Evolutionary conservation across 2,113 vertebrate genomes (phyloP), one percentile per base, ranked within the genome.

Genomic region (Carollia perspicillata): DNA sequence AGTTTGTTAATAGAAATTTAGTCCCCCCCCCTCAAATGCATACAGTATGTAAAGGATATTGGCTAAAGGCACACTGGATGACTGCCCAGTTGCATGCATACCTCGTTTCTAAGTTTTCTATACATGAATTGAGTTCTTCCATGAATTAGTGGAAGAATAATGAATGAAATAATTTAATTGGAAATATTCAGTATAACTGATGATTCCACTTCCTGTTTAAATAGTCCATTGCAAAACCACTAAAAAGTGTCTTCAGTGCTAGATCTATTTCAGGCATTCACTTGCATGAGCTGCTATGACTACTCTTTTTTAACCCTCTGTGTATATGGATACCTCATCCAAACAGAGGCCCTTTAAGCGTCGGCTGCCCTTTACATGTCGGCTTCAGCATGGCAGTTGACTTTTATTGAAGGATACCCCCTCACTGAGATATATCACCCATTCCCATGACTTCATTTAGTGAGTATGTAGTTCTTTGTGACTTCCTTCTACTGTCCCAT

Each of bases 271-370:
- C 18, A 66, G 37, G 9, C 26, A 28, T 49, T 69, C 30, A 16
- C 22, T 8, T 68, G 5, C 6, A 1, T 0, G 5, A 17, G 1
- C 33, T 74, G 6, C 26, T 84, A 23, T 8, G 12, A 12, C 8
- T 44, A 1, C 6, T 37, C 78, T 13, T 53, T 30, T 26, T 66
- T 51, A 47, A 3, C 28, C 44, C 75, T 28, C 42, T 53, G 11
- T 35, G 1, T 37, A 6, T 37, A 4, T 66, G 22, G 5, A 37
- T 22, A 49, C 22, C 8, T 14, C 6, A 40, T 51, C 53, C 3
- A 40, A 28, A 28, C 35, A 40, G 13, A 28, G 51, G 2, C 1
- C 6, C 18, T 78, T 58, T 65, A 35, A 47, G 63, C 63, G 1
- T 37, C 74, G 17, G 58, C 37, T 69, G 1, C 1, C 16, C 18